Evolutionary conservation across 2,797 vertebrate genomes (phyloP).

Genomic region (Alauda arvensis): DNA sequence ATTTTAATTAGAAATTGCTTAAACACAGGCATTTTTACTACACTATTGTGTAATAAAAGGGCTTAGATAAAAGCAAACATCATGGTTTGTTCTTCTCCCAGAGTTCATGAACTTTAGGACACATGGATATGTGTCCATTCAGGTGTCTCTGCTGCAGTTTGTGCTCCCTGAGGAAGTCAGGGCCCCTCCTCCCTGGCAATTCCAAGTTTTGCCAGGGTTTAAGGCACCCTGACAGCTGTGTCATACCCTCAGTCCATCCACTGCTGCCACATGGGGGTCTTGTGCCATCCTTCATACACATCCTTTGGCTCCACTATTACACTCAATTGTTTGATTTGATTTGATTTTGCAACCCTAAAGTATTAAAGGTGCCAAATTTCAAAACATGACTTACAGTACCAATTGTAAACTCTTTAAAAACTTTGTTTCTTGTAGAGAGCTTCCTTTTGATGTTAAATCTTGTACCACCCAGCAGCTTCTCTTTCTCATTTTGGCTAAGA

Average conservation of each 20-base stretch:
- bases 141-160: neutral
- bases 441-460: neutral
- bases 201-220: neutral
- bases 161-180: neutral
- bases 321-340: neutral
- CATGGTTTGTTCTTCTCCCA: neutral
- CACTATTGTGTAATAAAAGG: neutral
- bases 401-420: neutral
- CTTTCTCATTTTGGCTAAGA: neutral
- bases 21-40: neutral
- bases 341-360: neutral
- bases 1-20: neutral
- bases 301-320: neutral
- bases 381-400: neutral
- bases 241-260: neutral
- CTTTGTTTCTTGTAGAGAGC: neutral
- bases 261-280: neutral
- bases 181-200: neutral
- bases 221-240: neutral
- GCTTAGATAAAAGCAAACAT: neutral
- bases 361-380: neutral
- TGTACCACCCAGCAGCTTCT: neutral
- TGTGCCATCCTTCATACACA: neutral
- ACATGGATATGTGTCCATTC: rapidly evolving
- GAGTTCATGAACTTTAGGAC: neutral